These are phyloP conservation scores for Iguana delicatissima DNA, from an alignment of 2,797 vertebrate species.

Conservation along the genomic window DNA sequence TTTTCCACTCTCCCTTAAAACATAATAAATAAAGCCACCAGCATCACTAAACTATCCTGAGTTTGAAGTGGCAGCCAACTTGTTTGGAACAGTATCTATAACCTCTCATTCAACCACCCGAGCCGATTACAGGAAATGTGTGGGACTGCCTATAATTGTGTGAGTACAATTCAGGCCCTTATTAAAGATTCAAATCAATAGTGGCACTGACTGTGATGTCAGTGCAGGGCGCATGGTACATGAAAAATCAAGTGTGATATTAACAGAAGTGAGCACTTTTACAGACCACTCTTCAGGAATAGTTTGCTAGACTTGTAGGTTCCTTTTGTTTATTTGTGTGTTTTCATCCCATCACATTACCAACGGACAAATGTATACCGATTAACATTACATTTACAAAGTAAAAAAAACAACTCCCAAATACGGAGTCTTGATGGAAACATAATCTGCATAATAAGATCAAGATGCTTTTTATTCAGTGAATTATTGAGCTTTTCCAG, in stretches of 20 bases:
- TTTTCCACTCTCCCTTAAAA: conserved; percentile 58
- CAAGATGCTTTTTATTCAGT: background rate
- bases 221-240: background rate
- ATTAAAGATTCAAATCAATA: background rate
- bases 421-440: background rate
- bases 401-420: no score
- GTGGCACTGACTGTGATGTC: background rate
- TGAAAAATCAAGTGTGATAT: background rate
- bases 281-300: background rate
- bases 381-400: background rate
- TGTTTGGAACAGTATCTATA: conserved; percentile 49
- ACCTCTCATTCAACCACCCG: conserved; percentile 47
- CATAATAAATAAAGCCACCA: conserved; percentile 66
- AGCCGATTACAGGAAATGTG: background rate
- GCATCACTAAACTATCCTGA: conserved; percentile 59
- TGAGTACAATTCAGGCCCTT: background rate
- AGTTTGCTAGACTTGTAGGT: background rate
- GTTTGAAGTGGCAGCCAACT: conserved; percentile 62
- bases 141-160: conserved; percentile 14
- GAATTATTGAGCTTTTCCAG: background rate
- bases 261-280: background rate
- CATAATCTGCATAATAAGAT: background rate
- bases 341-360: background rate
- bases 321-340: background rate
- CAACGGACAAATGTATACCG: background rate